A percentile compares a stretch with the other conserved stretches of the same genome.
These are phyloP conservation scores for Leucoma salicis DNA, from an alignment of 2,888 invertebrate genomes.

Conservation along the genomic window DNA sequence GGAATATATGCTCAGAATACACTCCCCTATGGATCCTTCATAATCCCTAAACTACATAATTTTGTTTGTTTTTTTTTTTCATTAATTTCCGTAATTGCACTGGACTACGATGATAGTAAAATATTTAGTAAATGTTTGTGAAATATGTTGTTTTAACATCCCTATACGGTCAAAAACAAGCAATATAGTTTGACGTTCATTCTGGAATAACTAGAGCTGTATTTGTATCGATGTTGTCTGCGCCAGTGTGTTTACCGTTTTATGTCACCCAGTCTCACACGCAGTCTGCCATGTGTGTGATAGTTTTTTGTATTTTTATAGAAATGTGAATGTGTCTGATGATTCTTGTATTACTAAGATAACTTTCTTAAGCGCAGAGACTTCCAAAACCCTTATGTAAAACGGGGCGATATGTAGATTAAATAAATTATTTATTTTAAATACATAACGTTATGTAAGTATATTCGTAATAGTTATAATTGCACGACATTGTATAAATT, in stretches of 20 bases:
- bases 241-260: conserved; percentile 9
- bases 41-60: too few relatives aligned
- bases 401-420: conserved; percentile 36
- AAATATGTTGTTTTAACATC: too few relatives aligned
- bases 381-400: neutral
- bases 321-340: conserved; percentile 10
- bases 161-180: too few relatives aligned
- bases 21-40: too few relatives aligned
- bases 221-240: neutral
- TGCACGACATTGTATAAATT: conserved; percentile 50
- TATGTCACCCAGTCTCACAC: conserved; percentile 22
- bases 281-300: conserved; percentile 8
- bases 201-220: too few relatives aligned
- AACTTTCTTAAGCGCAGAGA: neutral
- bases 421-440: conserved; percentile 53
- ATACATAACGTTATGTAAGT: conserved; percentile 27
- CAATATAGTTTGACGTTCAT: too few relatives aligned
- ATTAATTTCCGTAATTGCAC: too few relatives aligned
- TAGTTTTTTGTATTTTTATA: conserved; percentile 8
- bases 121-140: too few relatives aligned
- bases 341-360: conserved; percentile 9
- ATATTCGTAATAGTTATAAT: conserved; percentile 32
- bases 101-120: too few relatives aligned
- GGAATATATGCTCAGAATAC: too few relatives aligned
- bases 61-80: too few relatives aligned